Percentiles rank a stretch among this genome's conserved stretches.
phyloP scores from a whole-genome alignment of 2,888 invertebrate species.

The Phania funesta region DNA sequence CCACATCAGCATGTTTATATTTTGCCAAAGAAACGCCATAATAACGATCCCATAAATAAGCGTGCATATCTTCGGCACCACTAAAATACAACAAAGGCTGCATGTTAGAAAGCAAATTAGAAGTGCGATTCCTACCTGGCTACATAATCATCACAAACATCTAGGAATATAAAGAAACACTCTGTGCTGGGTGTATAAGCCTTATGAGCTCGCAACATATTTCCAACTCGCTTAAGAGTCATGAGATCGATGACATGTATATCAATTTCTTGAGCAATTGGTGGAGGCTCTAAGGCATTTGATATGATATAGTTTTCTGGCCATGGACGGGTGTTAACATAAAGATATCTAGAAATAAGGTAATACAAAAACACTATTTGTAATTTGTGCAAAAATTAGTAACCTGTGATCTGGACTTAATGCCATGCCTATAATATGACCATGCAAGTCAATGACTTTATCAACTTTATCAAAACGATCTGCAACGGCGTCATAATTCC shows the following conservation, averaged over 20 bases:
- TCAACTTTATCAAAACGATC: constrained; percentile 88
- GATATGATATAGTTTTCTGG: constrained; percentile 87
- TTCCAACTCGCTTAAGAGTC: constrained; percentile 88
- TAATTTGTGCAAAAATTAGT: neutral
- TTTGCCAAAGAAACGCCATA: constrained; percentile 89
- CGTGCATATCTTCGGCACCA: constrained; percentile 91
- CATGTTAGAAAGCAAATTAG: neutral
- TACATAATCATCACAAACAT: constrained; percentile 90
- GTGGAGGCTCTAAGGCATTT: constrained; percentile 89
- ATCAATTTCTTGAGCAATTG: constrained; percentile 92
- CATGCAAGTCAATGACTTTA: constrained; percentile 90
- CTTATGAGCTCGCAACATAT: constrained; percentile 88
- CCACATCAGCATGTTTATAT: constrained; percentile 89
- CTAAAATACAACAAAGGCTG: constrained; percentile 79
- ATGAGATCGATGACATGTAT: constrained; percentile 92
- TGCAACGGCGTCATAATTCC: constrained; percentile 85
- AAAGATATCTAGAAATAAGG: constrained; percentile 83
- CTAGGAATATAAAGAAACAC: constrained; percentile 92
- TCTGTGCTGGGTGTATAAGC: constrained; percentile 92
- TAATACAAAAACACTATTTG: neutral
- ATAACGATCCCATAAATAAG: constrained; percentile 92
- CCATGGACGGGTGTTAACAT: constrained; percentile 92
- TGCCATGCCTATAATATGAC: constrained; percentile 93
- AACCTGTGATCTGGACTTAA: constrained; percentile 89
- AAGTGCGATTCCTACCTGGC: constrained; percentile 84